phyloP scores from a whole-genome alignment of 2,888 invertebrate species.

The Nemurella pictetii region DNA sequence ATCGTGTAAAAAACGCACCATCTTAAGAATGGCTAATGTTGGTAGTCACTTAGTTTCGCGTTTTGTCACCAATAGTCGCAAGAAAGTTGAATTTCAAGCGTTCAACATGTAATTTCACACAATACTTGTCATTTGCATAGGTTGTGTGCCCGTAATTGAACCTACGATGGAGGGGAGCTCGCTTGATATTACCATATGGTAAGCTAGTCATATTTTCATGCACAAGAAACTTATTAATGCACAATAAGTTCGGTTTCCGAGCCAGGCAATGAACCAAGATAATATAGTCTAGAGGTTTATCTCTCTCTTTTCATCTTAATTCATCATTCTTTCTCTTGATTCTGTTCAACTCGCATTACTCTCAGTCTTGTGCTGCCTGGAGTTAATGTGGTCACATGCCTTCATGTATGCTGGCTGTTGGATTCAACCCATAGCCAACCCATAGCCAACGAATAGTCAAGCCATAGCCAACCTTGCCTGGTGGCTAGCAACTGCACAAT shows the following conservation, averaged over 20 bases:
- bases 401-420: too few species aligned
- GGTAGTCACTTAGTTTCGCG: slow-evolving; percentile 32
- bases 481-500: too few species aligned
- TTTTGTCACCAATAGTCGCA: slow-evolving; percentile 29
- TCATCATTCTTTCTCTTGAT: slow-evolving; percentile 21
- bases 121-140: not conserved
- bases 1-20: not conserved
- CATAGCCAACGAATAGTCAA: too few species aligned
- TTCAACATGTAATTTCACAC: not conserved
- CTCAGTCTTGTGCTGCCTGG: not conserved
- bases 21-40: not conserved
- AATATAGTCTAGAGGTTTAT: slow-evolving; percentile 18
- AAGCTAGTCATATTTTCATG: slow-evolving; percentile 5
- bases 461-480: too few species aligned
- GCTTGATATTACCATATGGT: slow-evolving; percentile 23
- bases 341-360: not conserved
- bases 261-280: slow-evolving; percentile 27
- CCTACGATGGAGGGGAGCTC: not conserved
- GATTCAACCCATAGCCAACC: too few species aligned
- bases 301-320: slow-evolving; percentile 24
- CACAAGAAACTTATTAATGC: slow-evolving; percentile 19
- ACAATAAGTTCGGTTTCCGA: slow-evolving; percentile 27
- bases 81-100: not conserved
- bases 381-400: not conserved
- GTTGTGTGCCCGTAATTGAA: not conserved